Conservation (phyloP, 2,888 invertebrate genomes). For the Ennomos fuscantarius region DNA sequence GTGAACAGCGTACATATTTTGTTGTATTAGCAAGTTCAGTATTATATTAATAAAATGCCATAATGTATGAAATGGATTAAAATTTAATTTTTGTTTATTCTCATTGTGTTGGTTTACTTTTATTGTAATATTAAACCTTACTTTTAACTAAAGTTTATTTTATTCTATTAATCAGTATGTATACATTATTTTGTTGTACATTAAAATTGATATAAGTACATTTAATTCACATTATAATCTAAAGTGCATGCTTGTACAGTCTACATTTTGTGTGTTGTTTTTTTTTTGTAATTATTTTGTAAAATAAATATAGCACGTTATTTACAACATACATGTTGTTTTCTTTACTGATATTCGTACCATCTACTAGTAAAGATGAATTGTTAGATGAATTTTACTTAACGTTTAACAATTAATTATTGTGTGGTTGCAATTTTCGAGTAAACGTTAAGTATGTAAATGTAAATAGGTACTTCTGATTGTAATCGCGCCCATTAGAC, state of each 20-base stretch:
- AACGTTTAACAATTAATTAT: too few relatives aligned
- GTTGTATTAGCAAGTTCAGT: constrained; percentile 84
- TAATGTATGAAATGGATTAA: constrained; percentile 78
- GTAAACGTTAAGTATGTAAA: too few relatives aligned
- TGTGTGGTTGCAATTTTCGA: too few relatives aligned
- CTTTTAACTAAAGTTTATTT: constrained; percentile 67
- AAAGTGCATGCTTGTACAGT: constrained; percentile 82
- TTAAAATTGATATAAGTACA: constrained; percentile 69
- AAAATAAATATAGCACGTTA: constrained; percentile 85
- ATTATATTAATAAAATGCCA: constrained; percentile 80
- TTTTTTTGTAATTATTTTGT: constrained; percentile 84
- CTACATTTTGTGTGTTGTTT: constrained; percentile 79
- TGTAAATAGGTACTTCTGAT: constrained; percentile 17
- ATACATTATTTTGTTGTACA: constrained; percentile 68
- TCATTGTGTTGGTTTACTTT: constrained; percentile 63
- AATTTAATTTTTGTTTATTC: constrained; percentile 66
- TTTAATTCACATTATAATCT: constrained; percentile 66
- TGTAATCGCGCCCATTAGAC: constrained; percentile 31
- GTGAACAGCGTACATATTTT: constrained; percentile 75
- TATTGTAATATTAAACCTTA: constrained; percentile 64
- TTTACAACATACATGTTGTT: constrained; percentile 70
- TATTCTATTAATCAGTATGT: constrained; percentile 55
- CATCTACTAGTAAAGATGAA: too few relatives aligned
- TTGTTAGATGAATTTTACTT: too few relatives aligned
- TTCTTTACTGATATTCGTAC: constrained; percentile 8